Evolutionary conservation across 2,888 invertebrate species (phyloP), one percentile per base, ranked within the genome.

Genomic region (Spialia ferax): DNA sequence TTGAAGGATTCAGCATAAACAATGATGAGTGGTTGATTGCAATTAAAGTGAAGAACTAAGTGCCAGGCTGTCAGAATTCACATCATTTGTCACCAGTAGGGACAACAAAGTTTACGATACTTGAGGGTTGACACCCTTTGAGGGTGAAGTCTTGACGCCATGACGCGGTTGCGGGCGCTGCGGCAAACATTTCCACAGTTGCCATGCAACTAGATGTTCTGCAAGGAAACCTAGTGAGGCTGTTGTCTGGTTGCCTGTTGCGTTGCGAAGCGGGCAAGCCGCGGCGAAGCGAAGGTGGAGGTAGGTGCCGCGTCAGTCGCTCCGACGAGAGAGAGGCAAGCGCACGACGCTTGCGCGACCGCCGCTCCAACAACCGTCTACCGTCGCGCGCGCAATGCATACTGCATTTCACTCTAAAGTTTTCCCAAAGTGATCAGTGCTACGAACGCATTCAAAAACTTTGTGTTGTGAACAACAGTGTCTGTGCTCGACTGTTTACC

Each of bases 141-240:
- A 45, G 18, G 45, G 20, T 63, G 32, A 52, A 45, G 42, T 60
- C 60, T 54, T 54, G 60, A 38, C 63, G 63, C 55, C 60, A 52
- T 54, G 60, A 38, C 63, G 63, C 55, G 29, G 71, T 73, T 76
- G 74, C 76, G 75, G 63, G 42, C 20, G 71, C 73, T 76, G 74
- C 76, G 75, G 75, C 77, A 78, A 76, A 79, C 78, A 78, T 76
- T 80, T 77, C 78, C 76, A 76, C 78, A 89, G 93, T 93, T 93
- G 92, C 92, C 87, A 92, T 89, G 93, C 93, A 91, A 93, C 93
- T 84, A 86, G 86, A 85, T 84, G 86, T 85, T 79, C 86, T 88
- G 91, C 89, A 86, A 89, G 87, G 84, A 86, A 87, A 87, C 81
- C 82, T 83, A 81, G 81, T 84, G 87, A 82, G 84, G 65, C 65